A percentile compares a stretch with the other conserved stretches of the same genome.
These are phyloP conservation scores for Microvelia longipes DNA, from an alignment of 1,140 invertebrate genomes.

Conservation along the genomic window DNA sequence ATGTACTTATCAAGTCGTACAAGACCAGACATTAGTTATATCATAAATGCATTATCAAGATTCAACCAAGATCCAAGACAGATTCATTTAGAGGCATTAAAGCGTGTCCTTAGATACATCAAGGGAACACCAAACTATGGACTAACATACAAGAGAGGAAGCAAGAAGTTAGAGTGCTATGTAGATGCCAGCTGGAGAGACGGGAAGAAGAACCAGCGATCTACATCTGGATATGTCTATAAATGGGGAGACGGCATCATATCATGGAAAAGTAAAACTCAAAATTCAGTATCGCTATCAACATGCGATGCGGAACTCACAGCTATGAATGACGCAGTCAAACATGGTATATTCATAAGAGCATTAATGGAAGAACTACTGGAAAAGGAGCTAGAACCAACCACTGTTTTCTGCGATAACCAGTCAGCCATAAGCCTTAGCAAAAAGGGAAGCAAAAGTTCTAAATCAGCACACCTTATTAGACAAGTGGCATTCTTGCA, in stretches of 20 bases:
- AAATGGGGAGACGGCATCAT: background rate
- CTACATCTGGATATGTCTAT: background rate
- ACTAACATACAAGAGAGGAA: background rate
- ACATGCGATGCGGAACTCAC: background rate
- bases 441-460: background rate
- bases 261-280: background rate
- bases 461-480: background rate
- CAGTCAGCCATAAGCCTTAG: background rate
- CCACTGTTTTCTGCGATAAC: background rate
- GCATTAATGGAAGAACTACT: background rate
- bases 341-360: background rate
- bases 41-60: background rate
- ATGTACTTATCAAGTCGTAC: background rate
- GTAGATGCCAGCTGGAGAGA: background rate
- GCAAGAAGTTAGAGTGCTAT: background rate
- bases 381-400: background rate
- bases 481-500: background rate
- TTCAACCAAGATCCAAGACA: background rate
- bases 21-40: background rate
- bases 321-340: background rate
- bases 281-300: background rate
- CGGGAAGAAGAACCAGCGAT: background rate
- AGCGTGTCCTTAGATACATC: background rate
- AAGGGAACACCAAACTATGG: background rate
- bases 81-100: background rate